Evolutionary conservation across 2,797 vertebrate genomes (phyloP).

Genomic region (Strix occidentalis): DNA sequence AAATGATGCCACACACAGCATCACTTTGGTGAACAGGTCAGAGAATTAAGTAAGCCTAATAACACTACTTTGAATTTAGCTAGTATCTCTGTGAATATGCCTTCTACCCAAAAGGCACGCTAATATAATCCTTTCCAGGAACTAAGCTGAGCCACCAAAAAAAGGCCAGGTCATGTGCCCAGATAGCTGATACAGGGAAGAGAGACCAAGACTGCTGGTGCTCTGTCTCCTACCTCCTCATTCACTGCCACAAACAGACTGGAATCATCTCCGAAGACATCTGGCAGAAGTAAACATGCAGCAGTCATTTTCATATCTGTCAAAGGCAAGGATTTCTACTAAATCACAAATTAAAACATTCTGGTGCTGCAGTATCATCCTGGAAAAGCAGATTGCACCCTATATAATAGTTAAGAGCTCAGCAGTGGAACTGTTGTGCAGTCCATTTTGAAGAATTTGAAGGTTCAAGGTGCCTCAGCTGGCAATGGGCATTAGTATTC

Average conservation of each 20-base stretch:
- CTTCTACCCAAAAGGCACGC: neutral
- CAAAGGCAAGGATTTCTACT: slow-evolving; percentile 50
- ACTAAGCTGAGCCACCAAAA: neutral
- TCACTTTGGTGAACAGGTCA: neutral
- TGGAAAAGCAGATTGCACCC: neutral
- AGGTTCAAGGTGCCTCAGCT: neutral
- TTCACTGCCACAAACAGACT: slow-evolving; percentile 68
- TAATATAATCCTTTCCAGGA: neutral
- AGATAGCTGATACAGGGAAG: neutral
- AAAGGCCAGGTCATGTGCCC: neutral
- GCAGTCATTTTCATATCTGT: slow-evolving; percentile 76
- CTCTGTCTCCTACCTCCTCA: slow-evolving; percentile 62
- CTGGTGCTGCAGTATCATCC: neutral
- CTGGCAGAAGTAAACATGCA: slow-evolving; percentile 71
- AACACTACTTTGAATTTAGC: neutral
- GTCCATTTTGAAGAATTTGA: neutral
- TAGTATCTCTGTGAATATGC: neutral
- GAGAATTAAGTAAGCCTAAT: neutral
- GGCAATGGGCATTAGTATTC: neutral
- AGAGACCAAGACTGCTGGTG: neutral
- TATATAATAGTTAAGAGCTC: neutral
- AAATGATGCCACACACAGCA: neutral
- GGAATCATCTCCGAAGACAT: slow-evolving; percentile 71
- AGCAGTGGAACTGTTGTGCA: neutral
- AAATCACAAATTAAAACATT: neutral